These are phyloP conservation scores for Phyllotreta striolata DNA, from an alignment of 2,888 invertebrate species.

Conservation along the genomic window DNA sequence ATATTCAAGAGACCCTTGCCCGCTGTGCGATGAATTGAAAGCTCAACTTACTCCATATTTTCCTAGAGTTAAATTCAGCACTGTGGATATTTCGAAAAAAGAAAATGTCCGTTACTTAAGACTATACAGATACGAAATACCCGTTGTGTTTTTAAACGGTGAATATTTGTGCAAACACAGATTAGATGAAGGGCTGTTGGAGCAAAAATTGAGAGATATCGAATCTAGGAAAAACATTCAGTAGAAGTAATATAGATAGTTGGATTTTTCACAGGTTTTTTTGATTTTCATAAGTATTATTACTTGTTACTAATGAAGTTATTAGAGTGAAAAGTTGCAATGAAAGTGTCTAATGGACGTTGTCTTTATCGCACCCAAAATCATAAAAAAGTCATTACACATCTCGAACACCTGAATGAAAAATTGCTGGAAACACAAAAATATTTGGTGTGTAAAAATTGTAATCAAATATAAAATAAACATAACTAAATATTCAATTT, in stretches of 20 bases:
- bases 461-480: neutral
- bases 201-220: constrained; percentile 43
- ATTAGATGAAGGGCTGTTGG: constrained; percentile 67
- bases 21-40: constrained; percentile 82
- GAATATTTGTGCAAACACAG: constrained; percentile 81
- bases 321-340: no score
- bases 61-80: constrained; percentile 70
- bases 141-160: constrained; percentile 86
- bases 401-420: no score
- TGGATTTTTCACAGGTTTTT: no score
- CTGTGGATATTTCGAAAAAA: constrained; percentile 78
- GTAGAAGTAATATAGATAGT: neutral
- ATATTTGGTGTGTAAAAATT: neutral
- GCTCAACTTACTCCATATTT: constrained; percentile 69
- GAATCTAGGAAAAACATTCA: constrained; percentile 24
- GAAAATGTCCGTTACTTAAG: constrained; percentile 77
- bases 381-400: no score
- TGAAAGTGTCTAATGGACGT: no score
- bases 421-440: no score
- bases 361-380: no score
- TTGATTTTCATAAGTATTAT: no score
- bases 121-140: constrained; percentile 84
- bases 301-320: no score
- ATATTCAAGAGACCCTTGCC: constrained; percentile 83
- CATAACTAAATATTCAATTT: constrained; percentile 5